Conservation (phyloP, 2,113 vertebrate genomes). For the Entomyzon cyanotis region DNA sequence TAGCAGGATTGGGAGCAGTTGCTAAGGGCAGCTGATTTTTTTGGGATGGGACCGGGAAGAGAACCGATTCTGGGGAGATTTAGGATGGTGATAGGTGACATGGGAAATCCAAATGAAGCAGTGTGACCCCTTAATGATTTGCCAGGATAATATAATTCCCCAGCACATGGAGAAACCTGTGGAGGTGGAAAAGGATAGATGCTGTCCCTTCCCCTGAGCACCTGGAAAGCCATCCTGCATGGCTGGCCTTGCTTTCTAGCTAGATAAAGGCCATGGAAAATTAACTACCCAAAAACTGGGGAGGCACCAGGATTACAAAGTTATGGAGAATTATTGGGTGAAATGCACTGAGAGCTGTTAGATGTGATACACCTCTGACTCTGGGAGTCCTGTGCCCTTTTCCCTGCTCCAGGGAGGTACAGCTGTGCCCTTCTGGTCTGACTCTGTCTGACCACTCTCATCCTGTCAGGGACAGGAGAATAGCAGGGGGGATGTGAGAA, state of each 20-base stretch:
- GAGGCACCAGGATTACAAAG: not conserved
- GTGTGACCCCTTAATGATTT: not conserved
- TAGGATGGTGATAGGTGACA: not conserved
- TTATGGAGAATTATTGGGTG: not conserved
- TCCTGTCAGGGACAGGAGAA: not conserved
- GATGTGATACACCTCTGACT: not conserved
- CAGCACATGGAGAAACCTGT: not conserved
- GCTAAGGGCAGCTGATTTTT: not conserved
- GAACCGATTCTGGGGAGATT: not conserved
- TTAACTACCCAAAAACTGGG: not conserved
- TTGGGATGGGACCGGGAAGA: not conserved
- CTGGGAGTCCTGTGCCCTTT: not conserved
- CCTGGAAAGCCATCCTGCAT: rapidly evolving
- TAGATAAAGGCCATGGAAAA: not conserved
- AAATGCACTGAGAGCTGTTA: not conserved
- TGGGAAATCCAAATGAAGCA: rapidly evolving
- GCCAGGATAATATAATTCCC: not conserved
- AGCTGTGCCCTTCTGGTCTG: not conserved
- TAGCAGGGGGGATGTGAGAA: not conserved
- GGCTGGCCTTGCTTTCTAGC: not conserved
- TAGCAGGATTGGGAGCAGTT: not conserved
- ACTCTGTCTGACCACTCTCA: not conserved
- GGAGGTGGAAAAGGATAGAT: not conserved
- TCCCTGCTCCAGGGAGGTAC: not conserved
- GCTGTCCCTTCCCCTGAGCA: not conserved